A percentile compares a stretch with the other conserved stretches of the same genome.
phyloP scores from a whole-genome alignment of 53 echinoderm and acorn worm species.

The Patiria pectinifera region DNA sequence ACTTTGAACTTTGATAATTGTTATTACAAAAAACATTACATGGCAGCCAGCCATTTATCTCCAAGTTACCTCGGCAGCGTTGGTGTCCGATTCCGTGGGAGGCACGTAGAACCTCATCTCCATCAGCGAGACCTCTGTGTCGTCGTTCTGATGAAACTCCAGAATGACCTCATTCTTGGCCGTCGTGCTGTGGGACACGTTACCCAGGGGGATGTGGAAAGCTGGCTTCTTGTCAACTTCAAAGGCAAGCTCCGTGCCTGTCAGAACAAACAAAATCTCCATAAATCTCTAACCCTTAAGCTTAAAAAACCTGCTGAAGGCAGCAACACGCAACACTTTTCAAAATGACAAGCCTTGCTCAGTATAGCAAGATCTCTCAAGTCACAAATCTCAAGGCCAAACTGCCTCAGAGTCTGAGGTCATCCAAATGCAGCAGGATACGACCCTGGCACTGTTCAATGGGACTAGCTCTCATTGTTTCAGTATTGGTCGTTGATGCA shows the following conservation, averaged over 20 bases:
- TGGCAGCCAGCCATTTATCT: background rate
- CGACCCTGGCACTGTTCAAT: no score
- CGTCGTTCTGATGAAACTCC: conserved; percentile 99
- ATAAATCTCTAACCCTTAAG: no score
- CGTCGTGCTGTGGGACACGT: conserved; percentile 90
- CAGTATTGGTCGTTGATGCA: no score
- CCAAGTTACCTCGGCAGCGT: conserved; percentile 74
- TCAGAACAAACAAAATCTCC: background rate
- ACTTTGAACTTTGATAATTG: no score
- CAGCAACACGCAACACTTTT: no score
- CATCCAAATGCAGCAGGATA: no score
- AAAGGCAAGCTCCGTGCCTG: conserved; percentile 95
- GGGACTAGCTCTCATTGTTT: no score
- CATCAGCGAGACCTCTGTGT: conserved; percentile 94
- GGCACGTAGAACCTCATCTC: conserved; percentile 99
- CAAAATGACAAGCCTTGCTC: no score
- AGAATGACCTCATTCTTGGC: conserved; percentile 97
- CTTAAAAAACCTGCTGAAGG: background rate
- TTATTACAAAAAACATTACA: background rate
- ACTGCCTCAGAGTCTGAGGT: no score
- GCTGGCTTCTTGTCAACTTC: conserved; percentile 92
- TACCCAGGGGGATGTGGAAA: conserved; percentile 91
- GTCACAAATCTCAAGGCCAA: no score
- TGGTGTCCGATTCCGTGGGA: conserved; percentile 79
- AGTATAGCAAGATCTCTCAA: no score